Evolutionary conservation across 30 jellyfish, hydroid and myxozoan species (phyloP).

Genomic region (Chrysaora quinquecirrha): DNA sequence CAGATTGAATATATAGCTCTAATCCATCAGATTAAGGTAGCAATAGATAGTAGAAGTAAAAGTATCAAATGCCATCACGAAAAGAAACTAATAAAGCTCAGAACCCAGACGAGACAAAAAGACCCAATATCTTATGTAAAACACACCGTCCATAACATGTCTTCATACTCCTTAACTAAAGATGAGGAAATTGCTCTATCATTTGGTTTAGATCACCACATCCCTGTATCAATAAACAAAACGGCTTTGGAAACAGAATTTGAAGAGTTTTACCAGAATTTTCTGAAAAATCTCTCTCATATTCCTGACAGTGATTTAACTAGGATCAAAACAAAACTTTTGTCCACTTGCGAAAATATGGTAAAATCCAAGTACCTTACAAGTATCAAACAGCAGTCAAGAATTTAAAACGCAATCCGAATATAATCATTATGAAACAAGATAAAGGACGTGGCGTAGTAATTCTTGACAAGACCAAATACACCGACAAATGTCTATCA

Average conservation of each 20-base stretch:
- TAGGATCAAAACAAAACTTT: neutral
- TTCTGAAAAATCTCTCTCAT: no score
- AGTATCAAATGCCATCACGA: no score
- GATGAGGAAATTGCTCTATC: neutral
- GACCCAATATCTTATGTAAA: no score
- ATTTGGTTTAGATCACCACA: slow-evolving; percentile 1
- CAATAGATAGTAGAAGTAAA: no score
- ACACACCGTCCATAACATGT: no score
- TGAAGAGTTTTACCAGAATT: neutral
- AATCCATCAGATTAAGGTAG: no score
- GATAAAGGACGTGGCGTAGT: neutral
- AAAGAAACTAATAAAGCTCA: no score
- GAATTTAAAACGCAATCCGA: neutral
- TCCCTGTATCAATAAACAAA: neutral
- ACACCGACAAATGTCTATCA: neutral
- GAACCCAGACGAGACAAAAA: no score
- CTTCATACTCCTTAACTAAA: neutral
- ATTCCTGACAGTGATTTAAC: no score
- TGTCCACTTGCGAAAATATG: no score
- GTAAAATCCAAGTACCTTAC: neutral
- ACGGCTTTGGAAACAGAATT: neutral
- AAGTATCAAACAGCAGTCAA: neutral
- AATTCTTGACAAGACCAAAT: neutral
- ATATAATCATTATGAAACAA: neutral
- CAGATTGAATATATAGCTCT: no score